Base-by-base conservation (phyloP, 1,140 invertebrate species). In the Eumaeus atala region DNA sequence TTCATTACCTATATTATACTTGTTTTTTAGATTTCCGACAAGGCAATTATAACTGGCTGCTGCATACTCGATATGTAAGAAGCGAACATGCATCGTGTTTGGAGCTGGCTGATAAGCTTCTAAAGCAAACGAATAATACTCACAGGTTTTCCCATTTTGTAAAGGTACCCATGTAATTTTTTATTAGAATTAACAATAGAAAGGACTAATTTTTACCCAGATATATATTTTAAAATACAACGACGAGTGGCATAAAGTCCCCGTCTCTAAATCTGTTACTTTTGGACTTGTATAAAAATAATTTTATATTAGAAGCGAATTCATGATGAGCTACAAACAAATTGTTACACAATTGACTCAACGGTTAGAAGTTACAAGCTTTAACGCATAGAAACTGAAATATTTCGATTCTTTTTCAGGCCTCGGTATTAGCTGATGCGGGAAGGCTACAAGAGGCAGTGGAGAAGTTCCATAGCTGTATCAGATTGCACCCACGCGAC, bases 101-200 rank as follows among this genome's bases (percentile, higher is more conserved):
- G 21, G 67, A 76, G 9, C 58, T 84, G 10, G 75, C 69, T 9
- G 83, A 83, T 48, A 58, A 84, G 8, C 58, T 86, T 35, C 81
- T 77, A 47, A 73, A 64, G 33, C 35, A 71, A 34, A 63, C 65
- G 1, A 64, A 72, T 21, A 82, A 82, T 54, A 77, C 60, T 4
- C 81, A 84, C 58, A 80, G 66, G 77, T 83, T 77, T 55, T 79
- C 81, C 0, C 70, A 82, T 63, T 86, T 65, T 49, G 67, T 86
- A 36, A 83, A 83, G 77, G 83, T 84, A 12, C n/a, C n/a, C n/a
- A n/a, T n/a, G 38, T 51, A 42, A 53, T 12, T 11, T 47, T 18
- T 35, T 16, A 40, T 12, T 40, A 40, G 38, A n/a, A n/a, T n/a
- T n/a, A n/a, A n/a, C n/a, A n/a, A n/a, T n/a, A n/a, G n/a, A n/a